These are phyloP conservation scores for Dasysyrphus tricinctus DNA, from an alignment of 2,888 invertebrate genomes.

Conservation along the genomic window DNA sequence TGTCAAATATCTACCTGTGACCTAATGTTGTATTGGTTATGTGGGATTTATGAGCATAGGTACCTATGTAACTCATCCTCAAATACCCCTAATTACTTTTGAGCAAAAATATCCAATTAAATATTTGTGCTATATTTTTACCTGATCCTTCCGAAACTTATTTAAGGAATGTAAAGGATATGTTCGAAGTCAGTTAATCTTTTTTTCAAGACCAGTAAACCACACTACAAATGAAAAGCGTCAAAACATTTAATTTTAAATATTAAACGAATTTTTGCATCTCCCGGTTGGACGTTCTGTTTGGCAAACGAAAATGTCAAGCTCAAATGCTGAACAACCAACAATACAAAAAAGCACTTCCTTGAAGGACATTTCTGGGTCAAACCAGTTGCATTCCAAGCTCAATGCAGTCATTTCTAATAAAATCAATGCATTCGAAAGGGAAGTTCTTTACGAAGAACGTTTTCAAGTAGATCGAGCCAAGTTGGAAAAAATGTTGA, in stretches of 20 bases:
- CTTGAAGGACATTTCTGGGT: background rate
- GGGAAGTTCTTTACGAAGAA: conserved; percentile 88
- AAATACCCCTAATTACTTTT: background rate
- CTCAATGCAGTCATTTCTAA: background rate
- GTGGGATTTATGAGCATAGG: background rate
- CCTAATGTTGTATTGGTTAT: background rate
- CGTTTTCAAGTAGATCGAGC: conserved; percentile 96
- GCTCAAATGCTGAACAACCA: background rate
- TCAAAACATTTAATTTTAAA: background rate
- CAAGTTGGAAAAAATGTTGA: conserved; percentile 95
- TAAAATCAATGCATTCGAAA: background rate
- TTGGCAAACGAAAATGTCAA: background rate
- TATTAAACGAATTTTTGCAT: background rate
- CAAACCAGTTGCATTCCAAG: background rate
- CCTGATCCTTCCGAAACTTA: background rate
- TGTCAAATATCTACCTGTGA: background rate
- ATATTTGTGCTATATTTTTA: background rate
- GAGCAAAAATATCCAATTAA: background rate
- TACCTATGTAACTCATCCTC: background rate
- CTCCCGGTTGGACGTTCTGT: background rate
- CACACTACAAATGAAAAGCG: background rate
- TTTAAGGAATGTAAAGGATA: background rate
- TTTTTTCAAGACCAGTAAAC: background rate
- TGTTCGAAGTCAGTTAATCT: background rate
- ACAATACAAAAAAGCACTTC: background rate